A percentile compares a stretch with the other conserved stretches of the same genome.
phyloP scores from a whole-genome alignment of 2,888 invertebrate genomes.

The Eristalis arbustorum region DNA sequence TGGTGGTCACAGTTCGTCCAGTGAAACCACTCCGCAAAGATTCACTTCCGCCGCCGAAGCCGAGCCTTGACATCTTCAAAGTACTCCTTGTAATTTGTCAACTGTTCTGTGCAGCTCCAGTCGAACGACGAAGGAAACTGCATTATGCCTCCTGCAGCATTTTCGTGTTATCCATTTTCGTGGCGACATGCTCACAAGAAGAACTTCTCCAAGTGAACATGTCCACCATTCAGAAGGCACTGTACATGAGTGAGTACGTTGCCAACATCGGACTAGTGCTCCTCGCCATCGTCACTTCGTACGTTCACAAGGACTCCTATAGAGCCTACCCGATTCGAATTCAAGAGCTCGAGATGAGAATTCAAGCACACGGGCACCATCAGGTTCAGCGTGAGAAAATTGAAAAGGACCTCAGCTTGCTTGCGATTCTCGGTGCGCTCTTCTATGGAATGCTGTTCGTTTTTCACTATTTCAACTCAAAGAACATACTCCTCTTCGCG shows the following conservation, averaged over 20 bases:
- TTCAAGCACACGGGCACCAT: slow-evolving; percentile 6
- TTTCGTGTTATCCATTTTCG: background rate
- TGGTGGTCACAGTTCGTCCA: slow-evolving; percentile 6
- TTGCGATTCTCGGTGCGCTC: background rate
- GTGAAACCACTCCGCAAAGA: background rate
- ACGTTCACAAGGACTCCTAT: slow-evolving; percentile 36
- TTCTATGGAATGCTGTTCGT: background rate
- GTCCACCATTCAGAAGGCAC: slow-evolving; percentile 70
- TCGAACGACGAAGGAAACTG: slow-evolving; percentile 8
- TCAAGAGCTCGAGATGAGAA: slow-evolving; percentile 23
- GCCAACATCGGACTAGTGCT: slow-evolving; percentile 64
- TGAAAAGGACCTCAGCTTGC: background rate
- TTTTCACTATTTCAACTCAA: slow-evolving; percentile 52
- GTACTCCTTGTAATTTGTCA: slow-evolving; percentile 17
- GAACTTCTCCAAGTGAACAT: slow-evolving; percentile 5
- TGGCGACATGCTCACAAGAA: slow-evolving; percentile 11
- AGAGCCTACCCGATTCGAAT: slow-evolving; percentile 15
- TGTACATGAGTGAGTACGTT: slow-evolving; percentile 71
- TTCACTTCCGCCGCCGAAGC: background rate
- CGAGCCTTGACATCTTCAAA: background rate
- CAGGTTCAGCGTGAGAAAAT: background rate
- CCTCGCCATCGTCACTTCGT: slow-evolving; percentile 50
- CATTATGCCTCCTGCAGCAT: slow-evolving; percentile 29
- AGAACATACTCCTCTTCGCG: slow-evolving; percentile 14
- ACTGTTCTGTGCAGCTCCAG: slow-evolving; percentile 49